A percentile compares a stretch with the other conserved stretches of the same genome.
Conservation (phyloP, 2,888 invertebrate genomes). For the Strigamia maritima region DNA sequence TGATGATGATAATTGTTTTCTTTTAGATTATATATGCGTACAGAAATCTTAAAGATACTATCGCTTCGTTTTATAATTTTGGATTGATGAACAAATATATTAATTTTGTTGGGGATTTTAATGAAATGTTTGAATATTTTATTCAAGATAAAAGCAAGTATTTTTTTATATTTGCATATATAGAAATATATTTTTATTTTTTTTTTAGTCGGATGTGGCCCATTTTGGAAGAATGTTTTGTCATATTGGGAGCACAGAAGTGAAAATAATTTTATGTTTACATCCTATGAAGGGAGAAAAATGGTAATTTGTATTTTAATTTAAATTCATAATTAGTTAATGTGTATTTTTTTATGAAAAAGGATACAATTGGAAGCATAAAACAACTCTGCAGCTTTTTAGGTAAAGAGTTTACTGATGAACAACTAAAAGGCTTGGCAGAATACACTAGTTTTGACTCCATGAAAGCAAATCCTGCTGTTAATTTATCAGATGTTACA, state of each 20-base stretch:
- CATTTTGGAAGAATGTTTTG: neutral
- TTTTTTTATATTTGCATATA: neutral
- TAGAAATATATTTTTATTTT: neutral
- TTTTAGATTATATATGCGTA: constrained; percentile 1
- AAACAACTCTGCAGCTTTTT: neutral
- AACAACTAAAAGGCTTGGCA: neutral
- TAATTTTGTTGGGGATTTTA: constrained; percentile 21
- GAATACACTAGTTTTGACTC: neutral
- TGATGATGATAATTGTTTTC: neutral
- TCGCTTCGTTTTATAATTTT: constrained; percentile 13
- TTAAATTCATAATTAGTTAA: neutral
- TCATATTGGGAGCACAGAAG: neutral
- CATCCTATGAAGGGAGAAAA: neutral
- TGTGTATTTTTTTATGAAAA: too few species aligned
- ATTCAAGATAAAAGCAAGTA: neutral
- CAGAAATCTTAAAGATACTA: constrained; percentile 12
- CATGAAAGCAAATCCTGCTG: neutral
- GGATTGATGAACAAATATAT: constrained; percentile 28
- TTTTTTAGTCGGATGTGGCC: neutral
- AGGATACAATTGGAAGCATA: neutral
- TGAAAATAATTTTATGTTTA: neutral
- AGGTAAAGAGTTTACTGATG: neutral
- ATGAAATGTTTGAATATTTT: neutral
- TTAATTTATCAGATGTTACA: neutral
- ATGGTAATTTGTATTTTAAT: neutral